Evolutionary conservation across 2,888 invertebrate species (phyloP), one percentile per base, ranked within the genome.

Genomic region (Chromoteleia sp.): DNA sequence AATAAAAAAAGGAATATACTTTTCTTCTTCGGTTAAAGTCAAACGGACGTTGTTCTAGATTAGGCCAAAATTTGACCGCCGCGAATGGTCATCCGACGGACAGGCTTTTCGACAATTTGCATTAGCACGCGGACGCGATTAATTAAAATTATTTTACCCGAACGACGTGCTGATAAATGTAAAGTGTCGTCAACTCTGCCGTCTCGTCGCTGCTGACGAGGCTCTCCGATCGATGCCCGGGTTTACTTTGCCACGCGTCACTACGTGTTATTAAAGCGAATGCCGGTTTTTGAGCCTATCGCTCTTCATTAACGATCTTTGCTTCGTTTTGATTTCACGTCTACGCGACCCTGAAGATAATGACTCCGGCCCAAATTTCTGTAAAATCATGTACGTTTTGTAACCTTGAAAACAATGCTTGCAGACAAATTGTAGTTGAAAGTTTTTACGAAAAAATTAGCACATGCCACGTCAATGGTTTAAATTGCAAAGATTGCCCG

Each of bases 91-190:
- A 25, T 10, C 3, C 25, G 48, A 25, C 25, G 2, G 48, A 7
- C 10, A 0, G 4, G 19, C 19, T 7, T 10, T 1, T n/a, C 52
- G 52, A 8, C 12, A 12, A 39, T 36, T 41, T 59, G 29, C 25
- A 43, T 41, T 25, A 41, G 59, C n/a, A 8, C 21, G 1, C 10
- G 80, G 82, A 75, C 48, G 54, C 82, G 85, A 86, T 86, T 86
- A 85, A 85, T 85, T 86, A 83, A 80, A 81, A 86, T 86, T 84
- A 85, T 85, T 85, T 86, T 85, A 85, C 85, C 85, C 68, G 81
- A 58, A 67, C 56, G 48, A 52, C 54, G 25, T 21, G 65, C 71
- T 77, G 61, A 68, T 63, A 68, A 61, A 79, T n/a, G 21, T 78
- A 75, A 83, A 56, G 74, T 83, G 73, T 76, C 81, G 77, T 84